Percentiles rank a stretch among this genome's conserved stretches.
These are phyloP conservation scores for Aproaerema taeniolella DNA, from an alignment of 2,888 invertebrate genomes.

Conservation along the genomic window DNA sequence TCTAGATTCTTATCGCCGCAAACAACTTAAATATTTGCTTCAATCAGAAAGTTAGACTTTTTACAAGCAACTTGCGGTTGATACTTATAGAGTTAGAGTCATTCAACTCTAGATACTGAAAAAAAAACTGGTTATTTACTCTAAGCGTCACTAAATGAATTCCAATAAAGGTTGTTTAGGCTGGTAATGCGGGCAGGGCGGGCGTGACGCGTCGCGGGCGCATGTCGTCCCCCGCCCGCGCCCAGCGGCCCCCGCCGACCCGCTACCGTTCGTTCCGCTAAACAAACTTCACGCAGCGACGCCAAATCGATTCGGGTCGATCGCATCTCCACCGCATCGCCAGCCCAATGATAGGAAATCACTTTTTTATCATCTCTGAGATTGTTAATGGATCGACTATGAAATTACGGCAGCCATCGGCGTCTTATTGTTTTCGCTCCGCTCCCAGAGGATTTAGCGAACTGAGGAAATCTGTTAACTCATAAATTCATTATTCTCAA, in stretches of 20 bases:
- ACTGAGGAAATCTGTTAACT: conserved; percentile 51
- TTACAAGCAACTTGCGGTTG: too few species aligned
- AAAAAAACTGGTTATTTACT: conserved; percentile 42
- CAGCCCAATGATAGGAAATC: conserved; percentile 62
- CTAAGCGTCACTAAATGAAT: conserved; percentile 45
- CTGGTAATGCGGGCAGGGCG: conserved; percentile 31
- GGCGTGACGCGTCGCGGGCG: conserved; percentile 46
- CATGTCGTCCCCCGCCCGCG: conserved; percentile 29
- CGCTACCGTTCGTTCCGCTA: conserved; percentile 60
- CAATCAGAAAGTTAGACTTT: conserved; percentile 18
- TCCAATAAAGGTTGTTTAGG: conserved; percentile 23
- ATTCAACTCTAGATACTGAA: conserved; percentile 31
- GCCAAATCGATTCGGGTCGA: conserved; percentile 66
- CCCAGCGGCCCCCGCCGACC: conserved; percentile 18
- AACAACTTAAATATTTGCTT: conserved; percentile 25
- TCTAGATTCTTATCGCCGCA: conserved; percentile 43
- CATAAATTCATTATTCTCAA: conserved; percentile 53
- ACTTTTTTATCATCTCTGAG: conserved; percentile 57
- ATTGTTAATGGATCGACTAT: conserved; percentile 66
- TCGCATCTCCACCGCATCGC: conserved; percentile 57
- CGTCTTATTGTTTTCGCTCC: conserved; percentile 55
- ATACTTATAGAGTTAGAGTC: too few species aligned
- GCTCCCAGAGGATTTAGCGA: conserved; percentile 47
- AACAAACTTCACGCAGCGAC: conserved; percentile 72
- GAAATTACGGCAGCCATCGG: conserved; percentile 60